Conservation (phyloP, 2,113 vertebrate species). For the Nannobrachium achirus region DNA sequence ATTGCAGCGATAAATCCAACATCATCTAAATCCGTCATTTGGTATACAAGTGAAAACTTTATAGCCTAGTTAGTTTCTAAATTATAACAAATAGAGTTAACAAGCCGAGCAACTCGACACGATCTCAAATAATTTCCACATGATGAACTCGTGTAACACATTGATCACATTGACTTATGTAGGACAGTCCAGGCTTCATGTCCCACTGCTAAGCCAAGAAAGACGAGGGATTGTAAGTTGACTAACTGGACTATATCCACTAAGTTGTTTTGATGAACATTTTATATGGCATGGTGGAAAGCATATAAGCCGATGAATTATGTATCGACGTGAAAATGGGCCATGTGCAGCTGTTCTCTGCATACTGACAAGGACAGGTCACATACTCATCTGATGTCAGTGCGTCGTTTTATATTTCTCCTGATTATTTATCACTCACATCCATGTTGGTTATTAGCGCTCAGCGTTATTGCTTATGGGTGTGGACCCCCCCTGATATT, state of each 20-base stretch:
- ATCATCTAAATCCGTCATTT: conserved; percentile 30
- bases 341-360: conserved; percentile 57
- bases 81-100: conserved; percentile 13
- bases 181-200: conserved; percentile 60
- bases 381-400: conserved; percentile 46
- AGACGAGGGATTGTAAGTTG: conserved; percentile 16
- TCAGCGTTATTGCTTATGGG: conserved; percentile 55
- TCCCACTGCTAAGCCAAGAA: conserved; percentile 34
- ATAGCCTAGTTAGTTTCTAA: conserved; percentile 12
- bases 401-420: conserved; percentile 50
- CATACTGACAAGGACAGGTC: conserved; percentile 60
- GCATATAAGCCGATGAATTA: conserved; percentile 54
- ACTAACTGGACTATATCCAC: conserved; percentile 39
- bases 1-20: conserved; percentile 1
- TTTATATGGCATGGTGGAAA: conserved; percentile 45
- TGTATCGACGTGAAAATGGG: conserved; percentile 63
- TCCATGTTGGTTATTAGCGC: conserved; percentile 56
- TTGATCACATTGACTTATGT: conserved; percentile 70
- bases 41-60: background rate
- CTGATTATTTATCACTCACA: conserved; percentile 59
- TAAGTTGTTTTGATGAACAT: conserved; percentile 62
- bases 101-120: conserved; percentile 39
- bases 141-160: conserved; percentile 39
- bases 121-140: conserved; percentile 64
- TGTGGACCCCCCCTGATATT: conserved; percentile 60